Evolutionary conservation across 1,140 invertebrate species (phyloP).

Genomic region (Drosophila tsacasi): DNA sequence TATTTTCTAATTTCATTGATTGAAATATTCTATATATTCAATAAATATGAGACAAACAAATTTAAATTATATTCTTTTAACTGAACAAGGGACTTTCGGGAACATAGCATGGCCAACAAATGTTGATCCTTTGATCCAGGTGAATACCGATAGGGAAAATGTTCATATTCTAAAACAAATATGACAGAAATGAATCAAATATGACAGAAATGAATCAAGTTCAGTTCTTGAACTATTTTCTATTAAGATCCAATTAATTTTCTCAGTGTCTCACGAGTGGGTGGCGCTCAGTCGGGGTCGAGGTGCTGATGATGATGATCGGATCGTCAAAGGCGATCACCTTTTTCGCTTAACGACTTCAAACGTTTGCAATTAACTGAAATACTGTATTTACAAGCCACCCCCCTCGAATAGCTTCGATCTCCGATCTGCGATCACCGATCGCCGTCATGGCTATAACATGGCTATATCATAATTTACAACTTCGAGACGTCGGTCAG

Average conservation of each 20-base stretch:
- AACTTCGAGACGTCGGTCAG: conserved; percentile 54
- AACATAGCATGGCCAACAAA: too few species aligned
- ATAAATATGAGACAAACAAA: background rate
- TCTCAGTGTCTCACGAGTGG: conserved; percentile 12
- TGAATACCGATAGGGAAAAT: too few species aligned
- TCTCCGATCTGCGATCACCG: conserved; percentile 22
- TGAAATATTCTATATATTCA: too few species aligned
- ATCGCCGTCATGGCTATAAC: conserved; percentile 39
- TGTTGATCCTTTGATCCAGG: too few species aligned
- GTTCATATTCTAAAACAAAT: too few species aligned
- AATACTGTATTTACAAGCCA: conserved; percentile 65
- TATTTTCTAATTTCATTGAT: too few species aligned
- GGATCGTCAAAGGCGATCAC: conserved; percentile 46
- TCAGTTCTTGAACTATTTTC: too few species aligned
- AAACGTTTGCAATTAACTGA: conserved; percentile 66
- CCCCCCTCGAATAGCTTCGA: background rate
- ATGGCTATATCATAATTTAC: conserved; percentile 78
- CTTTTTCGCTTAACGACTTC: conserved; percentile 48
- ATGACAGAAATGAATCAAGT: too few species aligned
- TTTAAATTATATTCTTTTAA: background rate
- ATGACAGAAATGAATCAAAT: too few species aligned
- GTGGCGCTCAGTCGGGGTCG: conserved; percentile 49
- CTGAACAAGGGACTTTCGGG: too few species aligned
- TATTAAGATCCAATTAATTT: background rate
- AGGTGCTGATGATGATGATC: conserved; percentile 38